phyloP scores from a whole-genome alignment of 1,140 invertebrate genomes.

The Eubasilissa regina region DNA sequence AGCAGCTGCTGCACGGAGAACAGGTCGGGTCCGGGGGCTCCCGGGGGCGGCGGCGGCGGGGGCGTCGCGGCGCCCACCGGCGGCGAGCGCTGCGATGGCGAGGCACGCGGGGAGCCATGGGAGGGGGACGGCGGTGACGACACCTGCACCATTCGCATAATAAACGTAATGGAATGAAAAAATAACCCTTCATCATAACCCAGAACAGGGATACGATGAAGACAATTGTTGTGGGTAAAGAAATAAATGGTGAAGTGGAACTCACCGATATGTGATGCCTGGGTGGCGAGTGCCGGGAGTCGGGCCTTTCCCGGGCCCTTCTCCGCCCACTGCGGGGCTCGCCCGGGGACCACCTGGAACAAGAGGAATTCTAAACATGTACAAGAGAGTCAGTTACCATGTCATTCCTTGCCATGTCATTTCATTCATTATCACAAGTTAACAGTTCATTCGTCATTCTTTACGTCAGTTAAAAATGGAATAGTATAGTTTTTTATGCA shows the following conservation, averaged over 20 bases:
- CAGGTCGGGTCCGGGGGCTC: constrained; percentile 64
- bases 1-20: constrained; percentile 69
- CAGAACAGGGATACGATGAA: no score
- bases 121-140: constrained; percentile 34
- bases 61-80: constrained; percentile 26
- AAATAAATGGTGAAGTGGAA: not conserved
- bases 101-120: constrained; percentile 34
- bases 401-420: no score
- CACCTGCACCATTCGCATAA: not conserved
- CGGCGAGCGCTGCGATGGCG: constrained; percentile 13
- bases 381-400: not conserved
- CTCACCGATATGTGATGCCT: constrained; percentile 55
- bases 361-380: not conserved
- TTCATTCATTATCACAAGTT: no score
- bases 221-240: no score
- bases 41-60: constrained; percentile 53
- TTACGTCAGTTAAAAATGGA: no score
- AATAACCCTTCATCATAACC: no score
- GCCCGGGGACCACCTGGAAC: constrained; percentile 57
- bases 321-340: constrained; percentile 56
- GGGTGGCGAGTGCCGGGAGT: constrained; percentile 49
- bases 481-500: no score
- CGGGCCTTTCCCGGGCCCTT: constrained; percentile 53
- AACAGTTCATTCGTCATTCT: no score
- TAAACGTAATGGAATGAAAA: no score